Conservation (phyloP, 2,888 invertebrate genomes). For the Incurvaria masculella region DNA sequence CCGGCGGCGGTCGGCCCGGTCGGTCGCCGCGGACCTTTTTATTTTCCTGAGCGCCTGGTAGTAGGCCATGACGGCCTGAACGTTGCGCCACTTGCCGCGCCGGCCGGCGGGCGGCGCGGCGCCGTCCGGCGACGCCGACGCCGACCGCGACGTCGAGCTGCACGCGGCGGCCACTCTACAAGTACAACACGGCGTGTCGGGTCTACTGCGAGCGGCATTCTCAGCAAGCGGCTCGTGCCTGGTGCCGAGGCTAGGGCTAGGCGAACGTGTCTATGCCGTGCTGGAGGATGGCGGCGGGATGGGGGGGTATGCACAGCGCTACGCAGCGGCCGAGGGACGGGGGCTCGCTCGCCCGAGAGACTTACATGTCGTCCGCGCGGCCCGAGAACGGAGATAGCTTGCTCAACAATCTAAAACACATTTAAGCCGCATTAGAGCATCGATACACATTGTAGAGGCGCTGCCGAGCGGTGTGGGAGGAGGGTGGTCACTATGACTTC, state of each 20-base stretch:
- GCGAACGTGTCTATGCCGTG: no score
- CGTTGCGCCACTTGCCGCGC: conserved; percentile 82
- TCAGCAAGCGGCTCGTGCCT: no score
- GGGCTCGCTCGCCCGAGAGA: conserved; percentile 22
- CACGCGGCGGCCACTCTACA: conserved; percentile 47
- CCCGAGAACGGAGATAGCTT: conserved; percentile 48
- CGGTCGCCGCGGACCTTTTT: conserved; percentile 76
- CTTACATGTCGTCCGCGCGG: conserved; percentile 50
- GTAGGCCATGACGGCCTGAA: conserved; percentile 86
- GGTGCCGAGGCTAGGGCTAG: no score
- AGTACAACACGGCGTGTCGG: neutral
- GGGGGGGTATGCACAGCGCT: neutral
- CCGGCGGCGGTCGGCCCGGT: neutral
- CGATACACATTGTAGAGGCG: no score
- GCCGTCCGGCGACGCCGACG: conserved; percentile 33
- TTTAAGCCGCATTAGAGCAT: neutral
- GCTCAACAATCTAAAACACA: conserved; percentile 42
- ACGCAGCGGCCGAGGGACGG: conserved; percentile 29
- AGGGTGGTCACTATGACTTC: no score
- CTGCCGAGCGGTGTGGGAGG: no score
- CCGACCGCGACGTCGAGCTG: conserved; percentile 47
- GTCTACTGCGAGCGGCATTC: neutral
- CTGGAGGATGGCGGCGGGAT: neutral
- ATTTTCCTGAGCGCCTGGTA: conserved; percentile 87
- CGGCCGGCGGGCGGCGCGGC: conserved; percentile 26